Evolutionary conservation across 2,888 invertebrate species (phyloP).

Genomic region (Calephelis perditalis): DNA sequence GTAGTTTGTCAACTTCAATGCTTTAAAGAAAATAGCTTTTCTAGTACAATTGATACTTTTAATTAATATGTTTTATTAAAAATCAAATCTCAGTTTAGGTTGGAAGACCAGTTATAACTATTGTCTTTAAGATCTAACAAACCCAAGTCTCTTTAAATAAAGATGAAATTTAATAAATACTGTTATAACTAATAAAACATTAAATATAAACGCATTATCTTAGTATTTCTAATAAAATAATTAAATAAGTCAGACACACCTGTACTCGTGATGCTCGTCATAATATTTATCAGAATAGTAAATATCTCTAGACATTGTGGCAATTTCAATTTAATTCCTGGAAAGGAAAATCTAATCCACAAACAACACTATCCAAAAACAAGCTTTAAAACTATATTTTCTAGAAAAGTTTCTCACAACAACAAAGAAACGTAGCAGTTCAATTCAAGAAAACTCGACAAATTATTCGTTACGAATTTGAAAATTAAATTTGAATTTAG

Average conservation of each 20-base stretch:
- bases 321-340: background rate
- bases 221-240: too few species aligned
- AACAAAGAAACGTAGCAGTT: constrained; percentile 16
- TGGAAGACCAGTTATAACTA: too few species aligned
- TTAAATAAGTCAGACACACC: constrained; percentile 73
- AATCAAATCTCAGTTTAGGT: too few species aligned
- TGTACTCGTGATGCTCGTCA: constrained; percentile 94
- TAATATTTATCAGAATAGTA: constrained; percentile 96
- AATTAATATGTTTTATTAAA: too few species aligned
- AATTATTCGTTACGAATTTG: constrained; percentile 7
- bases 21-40: too few species aligned
- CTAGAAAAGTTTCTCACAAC: background rate
- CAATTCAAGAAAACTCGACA: background rate
- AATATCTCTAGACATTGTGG: constrained; percentile 84
- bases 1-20: too few species aligned
- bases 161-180: too few species aligned
- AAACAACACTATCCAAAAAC: constrained; percentile 3
- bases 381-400: background rate
- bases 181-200: too few species aligned
- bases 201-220: too few species aligned
- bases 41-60: too few species aligned
- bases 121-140: too few species aligned
- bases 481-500: constrained; percentile 20
- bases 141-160: too few species aligned
- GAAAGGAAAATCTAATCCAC: background rate